Evolutionary conservation across 2,888 invertebrate genomes (phyloP).

Genomic region (Erebia aethiops): DNA sequence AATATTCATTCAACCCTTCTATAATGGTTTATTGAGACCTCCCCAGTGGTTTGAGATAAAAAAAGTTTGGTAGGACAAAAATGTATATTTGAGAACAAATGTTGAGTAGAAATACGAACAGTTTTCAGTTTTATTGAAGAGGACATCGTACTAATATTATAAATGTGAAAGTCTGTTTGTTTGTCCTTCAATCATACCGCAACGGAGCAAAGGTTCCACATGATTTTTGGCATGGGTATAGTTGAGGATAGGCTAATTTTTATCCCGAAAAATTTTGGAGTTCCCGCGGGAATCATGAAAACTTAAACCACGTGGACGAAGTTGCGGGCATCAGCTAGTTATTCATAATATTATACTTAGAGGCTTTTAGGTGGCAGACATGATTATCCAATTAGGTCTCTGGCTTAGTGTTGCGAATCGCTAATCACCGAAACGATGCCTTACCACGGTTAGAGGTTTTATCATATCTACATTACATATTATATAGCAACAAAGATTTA

Average conservation of each 20-base stretch:
- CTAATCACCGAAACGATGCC: slow-evolving; percentile 67
- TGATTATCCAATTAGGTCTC: slow-evolving; percentile 62
- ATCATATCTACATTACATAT: background rate
- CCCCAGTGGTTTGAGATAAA: slow-evolving; percentile 18
- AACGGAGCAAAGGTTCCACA: too few relatives aligned
- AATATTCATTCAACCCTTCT: slow-evolving; percentile 25
- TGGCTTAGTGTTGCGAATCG: slow-evolving; percentile 70
- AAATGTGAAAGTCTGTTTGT: too few relatives aligned
- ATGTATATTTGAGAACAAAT: background rate
- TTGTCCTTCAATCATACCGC: too few relatives aligned
- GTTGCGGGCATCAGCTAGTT: too few relatives aligned
- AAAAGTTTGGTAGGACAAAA: background rate
- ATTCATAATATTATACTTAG: background rate
- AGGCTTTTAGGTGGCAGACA: slow-evolving; percentile 46
- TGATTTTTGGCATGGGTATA: too few relatives aligned
- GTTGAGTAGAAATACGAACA: too few relatives aligned
- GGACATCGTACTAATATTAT: background rate
- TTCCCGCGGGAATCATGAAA: too few relatives aligned
- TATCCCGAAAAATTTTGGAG: too few relatives aligned
- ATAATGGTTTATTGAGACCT: slow-evolving; percentile 34
- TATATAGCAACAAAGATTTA: background rate
- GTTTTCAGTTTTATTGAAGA: background rate
- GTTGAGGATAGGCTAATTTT: too few relatives aligned
- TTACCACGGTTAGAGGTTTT: slow-evolving; percentile 32
- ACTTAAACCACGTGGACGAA: too few relatives aligned